Percentiles rank a stretch among this genome's conserved stretches.
Conservation (phyloP, 2,888 invertebrate genomes). For the Apotomis capreana region DNA sequence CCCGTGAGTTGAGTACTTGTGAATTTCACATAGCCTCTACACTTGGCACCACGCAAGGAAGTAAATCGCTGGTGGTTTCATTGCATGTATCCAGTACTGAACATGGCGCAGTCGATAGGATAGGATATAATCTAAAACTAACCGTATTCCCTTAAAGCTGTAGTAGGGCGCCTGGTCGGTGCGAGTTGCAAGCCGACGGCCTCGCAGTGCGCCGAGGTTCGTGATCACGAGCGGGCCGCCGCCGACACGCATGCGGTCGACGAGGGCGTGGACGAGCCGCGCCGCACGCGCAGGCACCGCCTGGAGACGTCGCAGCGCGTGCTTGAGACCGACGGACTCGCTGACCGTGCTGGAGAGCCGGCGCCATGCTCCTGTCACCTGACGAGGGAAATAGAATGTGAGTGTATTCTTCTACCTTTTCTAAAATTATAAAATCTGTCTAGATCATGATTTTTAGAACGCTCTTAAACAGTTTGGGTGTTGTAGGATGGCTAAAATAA, state of each 20-base stretch:
- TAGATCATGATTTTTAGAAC: too few relatives aligned
- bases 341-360: conserved; percentile 76
- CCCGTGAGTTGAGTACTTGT: too few relatives aligned
- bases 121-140: conserved; percentile 32
- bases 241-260: conserved; percentile 80
- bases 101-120: too few relatives aligned
- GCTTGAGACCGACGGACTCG: conserved; percentile 78
- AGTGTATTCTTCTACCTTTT: too few relatives aligned
- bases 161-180: conserved; percentile 74
- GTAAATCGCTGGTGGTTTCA: too few relatives aligned
- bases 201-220: conserved; percentile 69
- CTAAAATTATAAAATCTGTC: too few relatives aligned
- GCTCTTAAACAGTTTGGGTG: too few relatives aligned
- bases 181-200: conserved; percentile 71
- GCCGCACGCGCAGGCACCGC: conserved; percentile 78
- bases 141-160: conserved; percentile 80
- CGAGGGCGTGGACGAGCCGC: conserved; percentile 75
- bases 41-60: too few relatives aligned
- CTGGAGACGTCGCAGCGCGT: conserved; percentile 74
- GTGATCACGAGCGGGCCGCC: conserved; percentile 76
- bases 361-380: conserved; percentile 80
- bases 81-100: too few relatives aligned
- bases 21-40: too few relatives aligned
- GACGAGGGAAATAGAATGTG: not conserved
- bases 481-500: too few relatives aligned